Evolutionary conservation across 2,888 invertebrate species (phyloP), one percentile per base, ranked within the genome.

Genomic region (Agrilus cyanescens): DNA sequence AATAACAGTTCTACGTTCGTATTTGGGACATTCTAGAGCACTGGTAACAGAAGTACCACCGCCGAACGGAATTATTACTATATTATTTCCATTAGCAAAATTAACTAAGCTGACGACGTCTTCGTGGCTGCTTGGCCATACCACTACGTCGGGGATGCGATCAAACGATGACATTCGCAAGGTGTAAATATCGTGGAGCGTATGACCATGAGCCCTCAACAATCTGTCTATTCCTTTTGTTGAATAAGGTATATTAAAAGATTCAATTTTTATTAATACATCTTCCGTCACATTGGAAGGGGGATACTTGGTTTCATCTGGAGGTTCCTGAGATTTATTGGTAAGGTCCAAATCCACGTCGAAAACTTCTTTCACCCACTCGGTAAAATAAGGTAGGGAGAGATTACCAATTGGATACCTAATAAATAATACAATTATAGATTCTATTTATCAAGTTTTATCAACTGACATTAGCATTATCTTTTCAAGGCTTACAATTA

Each of bases 31-130:
- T 38, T 83, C 79, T 8, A 91, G 73, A 0, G 89, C 84, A 1
- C 88, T 86, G 0, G 93, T 88, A 0, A 95, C 95, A 33, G 88
- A 90, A 0, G 95, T 95, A 1, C 94, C 95, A 2, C 95, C 95
- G 1, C 96, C 96, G 65, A 82, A 94, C 0, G 95, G 96, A 54
- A 98, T 87, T 41, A 97, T 72, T 31, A 84, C 91, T 34, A 88
- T 76, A 54, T 85, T 74, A 57, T 81, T 72, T 33, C 76, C 71
- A 42, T 78, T 72, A 2, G 95, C 94, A 33, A 85, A 62, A 15
- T 76, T 66, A 0, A 97, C 85, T 52, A 97, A 71, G 54, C 74
- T 72, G 45, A 81, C 82, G 4, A 94, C 93, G 55, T 94, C 84
- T n/a, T 82, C 76, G 62, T 95, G 93, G 50, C 72, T 75, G 34